phyloP scores from a whole-genome alignment of 2,113 vertebrate species.

The Megaceryle torquata region DNA sequence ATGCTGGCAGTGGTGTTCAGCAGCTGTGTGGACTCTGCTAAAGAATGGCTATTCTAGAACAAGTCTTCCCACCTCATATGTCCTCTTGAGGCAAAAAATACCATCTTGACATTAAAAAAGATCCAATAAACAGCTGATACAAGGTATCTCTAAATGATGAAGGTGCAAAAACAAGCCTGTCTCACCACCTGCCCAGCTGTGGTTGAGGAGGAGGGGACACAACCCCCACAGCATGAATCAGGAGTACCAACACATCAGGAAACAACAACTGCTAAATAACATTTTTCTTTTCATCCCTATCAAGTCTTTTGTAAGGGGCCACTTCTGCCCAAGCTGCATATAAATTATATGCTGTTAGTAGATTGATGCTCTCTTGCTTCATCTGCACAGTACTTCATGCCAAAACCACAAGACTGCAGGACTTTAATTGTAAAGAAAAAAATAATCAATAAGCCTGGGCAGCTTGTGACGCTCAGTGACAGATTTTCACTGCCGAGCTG shows the following conservation, averaged over 20 bases:
- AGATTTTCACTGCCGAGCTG: background rate
- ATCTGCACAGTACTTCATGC: background rate
- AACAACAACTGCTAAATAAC: background rate
- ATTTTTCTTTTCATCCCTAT: background rate
- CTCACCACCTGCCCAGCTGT: background rate
- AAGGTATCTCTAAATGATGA: background rate
- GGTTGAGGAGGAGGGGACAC: background rate
- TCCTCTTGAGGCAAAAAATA: background rate
- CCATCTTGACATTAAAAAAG: background rate
- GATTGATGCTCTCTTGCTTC: slow-evolving; percentile 14
- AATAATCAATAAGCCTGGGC: slow-evolving; percentile 34
- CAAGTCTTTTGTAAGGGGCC: background rate
- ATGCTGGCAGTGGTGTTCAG: background rate
- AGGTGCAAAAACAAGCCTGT: background rate
- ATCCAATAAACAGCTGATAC: background rate
- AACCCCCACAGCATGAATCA: background rate
- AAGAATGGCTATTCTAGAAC: background rate
- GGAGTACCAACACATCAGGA: background rate
- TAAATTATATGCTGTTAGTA: background rate
- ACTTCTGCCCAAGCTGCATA: slow-evolving; percentile 16
- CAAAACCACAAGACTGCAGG: background rate
- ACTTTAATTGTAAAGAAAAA: background rate
- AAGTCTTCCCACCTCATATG: background rate
- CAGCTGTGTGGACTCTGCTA: background rate
- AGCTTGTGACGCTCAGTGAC: slow-evolving; percentile 19